A percentile compares a stretch with the other conserved stretches of the same genome.
Evolutionary conservation across 2,113 vertebrate species (phyloP).

Genomic region (Anthoscopus minutus): DNA sequence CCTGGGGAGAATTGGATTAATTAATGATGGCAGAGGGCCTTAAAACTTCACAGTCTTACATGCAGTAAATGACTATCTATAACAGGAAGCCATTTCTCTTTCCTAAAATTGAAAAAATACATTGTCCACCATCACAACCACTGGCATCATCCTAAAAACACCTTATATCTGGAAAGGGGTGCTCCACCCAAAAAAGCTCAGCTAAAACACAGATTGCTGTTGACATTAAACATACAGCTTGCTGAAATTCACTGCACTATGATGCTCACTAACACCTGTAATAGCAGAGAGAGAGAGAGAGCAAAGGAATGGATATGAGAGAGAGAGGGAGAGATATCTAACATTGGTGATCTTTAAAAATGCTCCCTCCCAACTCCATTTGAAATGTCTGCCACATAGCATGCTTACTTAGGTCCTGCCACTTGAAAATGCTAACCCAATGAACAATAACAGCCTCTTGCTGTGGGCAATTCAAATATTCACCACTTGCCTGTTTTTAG

Average conservation of each 20-base stretch:
- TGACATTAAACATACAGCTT: neutral
- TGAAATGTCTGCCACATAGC: neutral
- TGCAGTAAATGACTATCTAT: neutral
- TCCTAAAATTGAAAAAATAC: neutral
- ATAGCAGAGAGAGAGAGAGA: slow-evolving; percentile 23
- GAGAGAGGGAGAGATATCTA: slow-evolving; percentile 58
- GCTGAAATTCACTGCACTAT: neutral
- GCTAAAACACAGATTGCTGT: neutral
- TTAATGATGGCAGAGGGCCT: neutral
- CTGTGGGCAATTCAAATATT: neutral
- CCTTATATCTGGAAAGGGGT: neutral
- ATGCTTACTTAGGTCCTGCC: neutral
- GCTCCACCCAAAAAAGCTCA: neutral
- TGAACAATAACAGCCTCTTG: neutral
- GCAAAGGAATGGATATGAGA: slow-evolving; percentile 24
- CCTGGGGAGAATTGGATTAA: neutral
- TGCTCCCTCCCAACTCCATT: neutral
- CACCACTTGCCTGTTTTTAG: neutral
- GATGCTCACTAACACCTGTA: neutral
- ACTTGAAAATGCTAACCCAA: neutral
- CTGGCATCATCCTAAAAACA: neutral
- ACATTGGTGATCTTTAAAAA: neutral
- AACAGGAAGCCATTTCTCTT: neutral
- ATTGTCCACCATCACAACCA: neutral
- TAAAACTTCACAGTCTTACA: neutral